Conservation (phyloP, 1,140 invertebrate species). For the Anadara kagoshimensis region DNA sequence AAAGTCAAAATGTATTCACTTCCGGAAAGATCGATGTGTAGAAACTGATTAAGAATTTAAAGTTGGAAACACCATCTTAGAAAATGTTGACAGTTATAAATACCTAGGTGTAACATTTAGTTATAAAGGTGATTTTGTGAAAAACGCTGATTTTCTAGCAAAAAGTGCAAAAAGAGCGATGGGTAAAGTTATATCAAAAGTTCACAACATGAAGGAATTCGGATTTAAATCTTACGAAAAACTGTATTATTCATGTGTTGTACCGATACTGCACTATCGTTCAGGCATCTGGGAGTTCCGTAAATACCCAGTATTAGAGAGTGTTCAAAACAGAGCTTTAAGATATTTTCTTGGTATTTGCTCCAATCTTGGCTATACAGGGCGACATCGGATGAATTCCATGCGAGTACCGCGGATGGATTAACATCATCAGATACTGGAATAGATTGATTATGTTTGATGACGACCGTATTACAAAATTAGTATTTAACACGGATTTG, state of each 20-base stretch:
- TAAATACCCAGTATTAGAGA: constrained; percentile 14
- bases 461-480: too few species aligned
- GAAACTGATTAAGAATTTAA: constrained; percentile 8
- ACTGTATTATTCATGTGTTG: constrained; percentile 29
- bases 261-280: constrained; percentile 29
- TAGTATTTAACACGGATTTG: too few species aligned
- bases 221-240: constrained; percentile 35
- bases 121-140: constrained; percentile 14
- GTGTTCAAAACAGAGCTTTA: constrained; percentile 31
- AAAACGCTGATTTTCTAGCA: constrained; percentile 14
- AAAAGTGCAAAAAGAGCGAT: constrained; percentile 22
- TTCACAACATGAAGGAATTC: constrained; percentile 9
- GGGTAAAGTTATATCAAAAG: constrained; percentile 20
- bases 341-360: constrained; percentile 37
- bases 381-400: too few species aligned
- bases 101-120: constrained; percentile 33
- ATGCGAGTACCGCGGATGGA: too few species aligned
- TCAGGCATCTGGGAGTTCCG: constrained; percentile 29
- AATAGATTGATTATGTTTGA: too few species aligned
- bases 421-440: too few species aligned
- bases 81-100: not conserved
- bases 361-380: too few species aligned
- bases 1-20: constrained; percentile 34
- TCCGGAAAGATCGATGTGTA: constrained; percentile 8
- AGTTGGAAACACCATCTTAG: constrained; percentile 16